Evolutionary conservation across 2,113 vertebrate species (phyloP).

Genomic region (Caloenas nicobarica): DNA sequence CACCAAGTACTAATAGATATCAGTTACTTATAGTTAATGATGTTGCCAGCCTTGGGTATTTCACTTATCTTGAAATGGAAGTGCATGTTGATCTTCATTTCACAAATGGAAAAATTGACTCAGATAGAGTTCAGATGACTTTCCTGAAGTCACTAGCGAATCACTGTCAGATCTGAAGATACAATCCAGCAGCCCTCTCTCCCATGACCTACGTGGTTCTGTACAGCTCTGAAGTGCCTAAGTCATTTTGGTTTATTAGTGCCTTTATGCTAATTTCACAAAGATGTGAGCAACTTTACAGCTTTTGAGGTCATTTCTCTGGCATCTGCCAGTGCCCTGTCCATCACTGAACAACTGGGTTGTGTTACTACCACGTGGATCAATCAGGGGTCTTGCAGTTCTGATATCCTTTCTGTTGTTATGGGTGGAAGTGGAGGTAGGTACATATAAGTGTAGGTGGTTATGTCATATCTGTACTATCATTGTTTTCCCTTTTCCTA

Average conservation of each 20-base stretch:
- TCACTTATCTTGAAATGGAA: conserved; percentile 55
- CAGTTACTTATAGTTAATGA: conserved; percentile 53
- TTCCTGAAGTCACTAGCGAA: conserved; percentile 44
- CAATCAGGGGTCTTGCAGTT: background rate
- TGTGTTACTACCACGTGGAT: background rate
- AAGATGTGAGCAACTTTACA: background rate
- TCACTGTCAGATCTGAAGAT: conserved; percentile 38
- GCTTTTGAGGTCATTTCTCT: background rate
- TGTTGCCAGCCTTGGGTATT: conserved; percentile 32
- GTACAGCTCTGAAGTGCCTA: background rate
- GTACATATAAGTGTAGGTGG: background rate
- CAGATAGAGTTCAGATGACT: conserved; percentile 43
- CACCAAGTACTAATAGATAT: conserved; percentile 37
- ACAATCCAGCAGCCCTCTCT: background rate
- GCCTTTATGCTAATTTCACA: background rate
- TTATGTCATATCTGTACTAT: background rate
- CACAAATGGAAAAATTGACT: conserved; percentile 63
- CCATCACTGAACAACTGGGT: background rate
- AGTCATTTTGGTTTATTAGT: background rate
- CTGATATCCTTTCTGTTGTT: background rate
- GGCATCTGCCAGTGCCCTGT: background rate
- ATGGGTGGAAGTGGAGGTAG: background rate
- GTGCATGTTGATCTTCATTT: conserved; percentile 51
- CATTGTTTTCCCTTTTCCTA: background rate
- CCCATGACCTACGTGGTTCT: background rate